A percentile compares a stretch with the other conserved stretches of the same genome.
phyloP scores from a whole-genome alignment of 2,113 vertebrate species.

The Petroica traversi region DNA sequence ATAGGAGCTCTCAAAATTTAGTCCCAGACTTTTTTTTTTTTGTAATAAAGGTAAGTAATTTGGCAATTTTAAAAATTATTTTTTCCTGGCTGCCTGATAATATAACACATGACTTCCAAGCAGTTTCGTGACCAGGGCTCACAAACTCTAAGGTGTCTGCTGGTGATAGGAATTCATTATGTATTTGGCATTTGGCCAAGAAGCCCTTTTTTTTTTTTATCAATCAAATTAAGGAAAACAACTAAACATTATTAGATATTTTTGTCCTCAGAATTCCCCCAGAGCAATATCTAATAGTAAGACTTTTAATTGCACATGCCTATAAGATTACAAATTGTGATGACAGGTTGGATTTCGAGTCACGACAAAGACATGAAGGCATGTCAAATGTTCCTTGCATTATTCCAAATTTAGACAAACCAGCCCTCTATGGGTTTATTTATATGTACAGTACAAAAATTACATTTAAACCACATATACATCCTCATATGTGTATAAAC shows the following conservation, averaged over 20 bases:
- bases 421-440: background rate
- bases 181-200: constrained; percentile 3
- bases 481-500: fast-evolving
- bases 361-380: background rate
- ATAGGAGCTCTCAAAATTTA: background rate
- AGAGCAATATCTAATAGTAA: background rate
- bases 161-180: background rate
- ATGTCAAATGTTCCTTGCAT: background rate
- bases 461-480: background rate
- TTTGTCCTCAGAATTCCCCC: background rate
- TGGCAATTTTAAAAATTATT: no score
- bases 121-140: background rate
- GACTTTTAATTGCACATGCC: background rate
- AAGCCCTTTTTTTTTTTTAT: background rate
- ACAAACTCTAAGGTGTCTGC: background rate
- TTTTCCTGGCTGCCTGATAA: background rate
- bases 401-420: background rate
- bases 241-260: constrained; percentile 13
- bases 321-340: background rate
- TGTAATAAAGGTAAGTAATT: background rate
- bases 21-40: background rate
- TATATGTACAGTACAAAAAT: background rate
- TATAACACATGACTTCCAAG: background rate
- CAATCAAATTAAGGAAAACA: constrained; percentile 45
- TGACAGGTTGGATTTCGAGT: constrained; percentile 5